Base-by-base conservation (phyloP, 2,797 vertebrate genomes). In the Dromococcyx pavoninus region DNA sequence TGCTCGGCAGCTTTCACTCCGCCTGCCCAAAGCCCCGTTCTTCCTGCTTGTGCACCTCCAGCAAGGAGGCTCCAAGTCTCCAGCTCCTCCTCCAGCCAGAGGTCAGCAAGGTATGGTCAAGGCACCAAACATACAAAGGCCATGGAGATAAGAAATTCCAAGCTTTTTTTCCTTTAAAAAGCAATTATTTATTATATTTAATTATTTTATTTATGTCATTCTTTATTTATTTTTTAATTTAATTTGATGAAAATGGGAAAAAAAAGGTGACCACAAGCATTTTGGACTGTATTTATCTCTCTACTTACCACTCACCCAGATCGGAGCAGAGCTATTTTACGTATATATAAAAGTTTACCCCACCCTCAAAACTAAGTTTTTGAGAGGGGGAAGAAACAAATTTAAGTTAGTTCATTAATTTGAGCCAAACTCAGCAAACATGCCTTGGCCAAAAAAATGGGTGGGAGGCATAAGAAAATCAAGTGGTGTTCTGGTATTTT, bases 401-500 rank as follows among this genome's bases (percentile, higher is more conserved):
- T 5, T 41, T 28, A 65, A 87, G 22, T 37, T 21, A 62, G 9
- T 33, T 77, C 37, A 27, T 48, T 87, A 69, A 61, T 66, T 66
- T 51, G 35, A 92, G 50, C 46, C 71, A 94, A 90, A 74, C 33
- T 72, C 67, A 41, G 56, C 28, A 73, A 93, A 91, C 17, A 24
- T 3, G 3, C 28, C 71, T 67, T 46, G 33, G 56, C 21, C 51
- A 69, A 86, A 84, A 65, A 85, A 60, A 3, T 9, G 50, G 90
- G 70, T 60, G 71, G 66, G 93, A 94, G 10, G 25, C 30, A 2
- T 84, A 93, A 72, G 83, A 94, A 95, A 96, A 94, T 90, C 35
- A 75, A 94, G 83, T n/a, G 25, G 76, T 90, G 46, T 64, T 86
- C 86, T 95, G 83, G 33, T 73, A 92, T 73, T 94, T 92, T 94